phyloP scores from a whole-genome alignment of 2,797 vertebrate genomes.

The Cirrhinus molitorella region DNA sequence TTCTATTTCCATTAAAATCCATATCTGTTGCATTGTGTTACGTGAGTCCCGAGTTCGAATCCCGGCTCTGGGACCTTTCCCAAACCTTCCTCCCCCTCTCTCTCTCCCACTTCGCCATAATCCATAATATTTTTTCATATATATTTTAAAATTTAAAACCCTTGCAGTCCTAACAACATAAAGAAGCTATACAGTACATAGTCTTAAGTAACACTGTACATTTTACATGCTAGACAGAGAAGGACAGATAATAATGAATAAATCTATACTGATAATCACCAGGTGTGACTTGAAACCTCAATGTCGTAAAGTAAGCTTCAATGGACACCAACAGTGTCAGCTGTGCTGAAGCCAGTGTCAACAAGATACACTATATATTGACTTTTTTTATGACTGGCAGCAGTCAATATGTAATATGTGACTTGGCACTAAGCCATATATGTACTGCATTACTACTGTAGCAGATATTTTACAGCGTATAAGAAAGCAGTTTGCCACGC shows the following conservation, averaged over 20 bases:
- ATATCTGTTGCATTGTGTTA: no score
- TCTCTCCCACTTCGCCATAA: no score
- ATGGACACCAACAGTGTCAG: background rate
- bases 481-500: background rate
- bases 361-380: constrained; percentile 26
- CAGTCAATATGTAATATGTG: constrained; percentile 21
- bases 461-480: constrained; percentile 23
- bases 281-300: constrained; percentile 28
- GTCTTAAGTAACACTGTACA: background rate
- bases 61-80: no score
- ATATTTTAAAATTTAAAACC: background rate
- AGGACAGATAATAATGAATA: background rate
- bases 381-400: constrained; percentile 27
- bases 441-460: background rate
- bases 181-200: background rate
- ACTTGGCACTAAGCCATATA: constrained; percentile 19
- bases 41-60: no score
- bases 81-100: no score
- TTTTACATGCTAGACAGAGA: background rate
- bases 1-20: background rate
- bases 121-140: background rate
- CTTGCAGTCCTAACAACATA: background rate
- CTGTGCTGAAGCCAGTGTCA: constrained; percentile 21
- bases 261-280: background rate
- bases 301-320: background rate